Evolutionary conservation across 2,113 vertebrate genomes (phyloP), one percentile per base, ranked within the genome.

Genomic region (Microcebus tavaratra): DNA sequence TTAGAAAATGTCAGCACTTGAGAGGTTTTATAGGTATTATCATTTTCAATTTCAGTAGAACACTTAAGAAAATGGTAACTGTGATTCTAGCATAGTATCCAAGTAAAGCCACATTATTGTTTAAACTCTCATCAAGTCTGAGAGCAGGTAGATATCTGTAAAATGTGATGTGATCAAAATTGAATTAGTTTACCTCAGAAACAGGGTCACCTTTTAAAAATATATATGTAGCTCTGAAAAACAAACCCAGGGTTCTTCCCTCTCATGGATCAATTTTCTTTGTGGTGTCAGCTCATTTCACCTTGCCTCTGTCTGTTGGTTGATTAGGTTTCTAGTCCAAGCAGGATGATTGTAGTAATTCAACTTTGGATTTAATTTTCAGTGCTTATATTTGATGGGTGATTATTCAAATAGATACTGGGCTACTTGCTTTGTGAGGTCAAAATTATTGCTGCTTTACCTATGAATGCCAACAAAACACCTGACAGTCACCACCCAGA

Each of bases 1-100:
- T 76, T 86, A 39, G 90, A 98, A 98, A 98, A 98, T 98, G 95
- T 96, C 97, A 97, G 89, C 75, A 53, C 86, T 76, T 31, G 65
- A 88, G 68, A 97, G 91, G 73, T 86, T 96, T 97, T 82, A 94
- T 86, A 93, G 48, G 78, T 93, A 97, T 97, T 97, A 95, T 97
- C 86, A 95, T 97, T 97, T 97, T 98, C 79, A 94, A 83, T 96
- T 97, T 97, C 67, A 95, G 72, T 81, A 78, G 67, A 89, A 95
- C 88, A 94, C 91, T 97, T 96, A 94, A 45, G 79, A 95, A 98
- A 96, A 97, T 98, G 94, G 67, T 91, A 94, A 86, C 85, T 84
- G 39, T 85, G 78, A 95, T 89, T 94, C 48, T 86, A 55, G 91
- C 93, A 53, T 13, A 61, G 50, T 81, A 92, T 95, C 48, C 65